These are phyloP conservation scores for Pandemis cinnamomeana DNA, from an alignment of 2,888 invertebrate genomes.

Conservation along the genomic window DNA sequence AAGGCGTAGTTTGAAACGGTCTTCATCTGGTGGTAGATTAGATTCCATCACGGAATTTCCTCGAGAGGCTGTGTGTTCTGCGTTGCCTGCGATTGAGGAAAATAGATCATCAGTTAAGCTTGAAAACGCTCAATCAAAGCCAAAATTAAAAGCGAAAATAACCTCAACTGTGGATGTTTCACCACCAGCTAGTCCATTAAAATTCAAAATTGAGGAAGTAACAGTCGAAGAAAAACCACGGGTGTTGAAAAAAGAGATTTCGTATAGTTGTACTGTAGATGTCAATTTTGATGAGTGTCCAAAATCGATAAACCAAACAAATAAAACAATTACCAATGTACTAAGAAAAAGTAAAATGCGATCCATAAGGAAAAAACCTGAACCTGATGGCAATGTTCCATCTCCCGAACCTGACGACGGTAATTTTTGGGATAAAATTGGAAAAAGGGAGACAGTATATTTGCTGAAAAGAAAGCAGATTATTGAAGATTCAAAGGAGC, in stretches of 20 bases:
- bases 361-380: slow-evolving; percentile 50
- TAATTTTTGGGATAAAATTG: slow-evolving; percentile 88
- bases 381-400: slow-evolving; percentile 49
- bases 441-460: slow-evolving; percentile 87
- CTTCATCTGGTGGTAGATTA: slow-evolving; percentile 74
- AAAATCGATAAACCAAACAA: slow-evolving; percentile 15
- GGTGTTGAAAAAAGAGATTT: slow-evolving; percentile 70
- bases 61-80: slow-evolving; percentile 56
- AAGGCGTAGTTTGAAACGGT: slow-evolving; percentile 74
- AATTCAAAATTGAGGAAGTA: slow-evolving; percentile 83
- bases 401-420: slow-evolving; percentile 77
- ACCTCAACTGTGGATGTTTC: slow-evolving; percentile 83
- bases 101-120: slow-evolving; percentile 62
- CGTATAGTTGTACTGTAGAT: slow-evolving; percentile 66
- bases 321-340: slow-evolving; percentile 46
- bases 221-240: slow-evolving; percentile 84
- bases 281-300: slow-evolving; percentile 48
- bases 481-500: slow-evolving; percentile 72
- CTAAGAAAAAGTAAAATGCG: slow-evolving; percentile 56
- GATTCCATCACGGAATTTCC: slow-evolving; percentile 79
- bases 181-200: slow-evolving; percentile 74
- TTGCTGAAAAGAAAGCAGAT: slow-evolving; percentile 83
- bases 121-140: slow-evolving; percentile 53
- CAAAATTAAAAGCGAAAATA: slow-evolving; percentile 81
- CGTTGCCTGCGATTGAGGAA: slow-evolving; percentile 79